These are phyloP conservation scores for Scaptomyza cyrtandrae DNA, from an alignment of 2,888 invertebrate genomes.

Conservation along the genomic window DNA sequence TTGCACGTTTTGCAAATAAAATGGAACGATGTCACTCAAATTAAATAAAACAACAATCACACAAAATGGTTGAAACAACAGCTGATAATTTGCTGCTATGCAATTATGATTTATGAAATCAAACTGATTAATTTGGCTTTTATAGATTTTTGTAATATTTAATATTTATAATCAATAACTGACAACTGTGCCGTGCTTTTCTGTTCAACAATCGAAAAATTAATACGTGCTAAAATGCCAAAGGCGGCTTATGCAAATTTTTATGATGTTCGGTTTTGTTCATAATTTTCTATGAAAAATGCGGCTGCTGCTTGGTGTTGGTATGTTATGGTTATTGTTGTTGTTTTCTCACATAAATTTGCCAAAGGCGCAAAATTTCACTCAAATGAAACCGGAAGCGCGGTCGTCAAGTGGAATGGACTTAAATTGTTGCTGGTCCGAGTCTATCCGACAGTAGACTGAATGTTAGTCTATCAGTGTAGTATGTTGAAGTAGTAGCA, in stretches of 20 bases:
- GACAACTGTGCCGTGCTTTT: slow-evolving; percentile 46
- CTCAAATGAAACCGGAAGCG: slow-evolving; percentile 78
- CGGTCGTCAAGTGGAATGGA: slow-evolving; percentile 74
- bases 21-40: slow-evolving; percentile 36
- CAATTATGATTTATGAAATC: slow-evolving; percentile 41
- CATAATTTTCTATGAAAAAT: slow-evolving; percentile 78
- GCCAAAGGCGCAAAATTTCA: slow-evolving; percentile 78
- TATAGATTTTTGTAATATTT: slow-evolving; percentile 58
- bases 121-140: slow-evolving; percentile 68
- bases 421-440: slow-evolving; percentile 46
- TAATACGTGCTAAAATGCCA: slow-evolving; percentile 59
- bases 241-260: slow-evolving; percentile 69
- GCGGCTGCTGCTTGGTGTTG: slow-evolving; percentile 27
- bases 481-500: slow-evolving; percentile 21
- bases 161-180: slow-evolving; percentile 68
- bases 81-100: slow-evolving; percentile 58
- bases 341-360: slow-evolving; percentile 77
- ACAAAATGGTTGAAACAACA: slow-evolving; percentile 41
- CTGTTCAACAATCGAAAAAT: slow-evolving; percentile 28
- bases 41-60: slow-evolving; percentile 34
- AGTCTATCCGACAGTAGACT: slow-evolving; percentile 33
- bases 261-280: slow-evolving; percentile 52
- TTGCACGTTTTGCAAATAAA: slow-evolving; percentile 14
- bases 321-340: slow-evolving; percentile 32
- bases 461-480: slow-evolving; percentile 54